Conservation (phyloP, 2,888 invertebrate genomes). For the Erannis defoliaria region DNA sequence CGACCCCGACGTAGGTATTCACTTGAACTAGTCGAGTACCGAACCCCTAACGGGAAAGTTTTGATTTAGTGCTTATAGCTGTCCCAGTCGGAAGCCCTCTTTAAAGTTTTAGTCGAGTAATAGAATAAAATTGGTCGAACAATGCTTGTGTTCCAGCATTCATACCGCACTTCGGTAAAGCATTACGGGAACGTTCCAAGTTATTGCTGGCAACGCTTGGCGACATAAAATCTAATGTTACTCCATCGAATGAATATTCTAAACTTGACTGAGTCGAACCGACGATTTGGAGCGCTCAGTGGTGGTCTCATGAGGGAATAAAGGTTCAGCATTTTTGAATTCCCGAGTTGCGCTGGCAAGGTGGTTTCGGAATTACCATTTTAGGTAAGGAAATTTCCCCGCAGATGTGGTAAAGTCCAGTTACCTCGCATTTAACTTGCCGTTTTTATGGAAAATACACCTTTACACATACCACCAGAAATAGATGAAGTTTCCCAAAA, state of each 20-base stretch:
- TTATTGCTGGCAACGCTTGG: slow-evolving; percentile 67
- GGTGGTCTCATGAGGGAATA: slow-evolving; percentile 47
- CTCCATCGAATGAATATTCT: slow-evolving; percentile 72
- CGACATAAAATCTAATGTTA: slow-evolving; percentile 71
- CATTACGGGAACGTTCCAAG: slow-evolving; percentile 66
- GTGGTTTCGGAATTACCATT: slow-evolving; percentile 33
- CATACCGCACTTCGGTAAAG: slow-evolving; percentile 64
- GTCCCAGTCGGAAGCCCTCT: slow-evolving; percentile 77
- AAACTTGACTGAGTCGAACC: slow-evolving; percentile 56
- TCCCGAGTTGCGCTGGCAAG: slow-evolving; percentile 36
- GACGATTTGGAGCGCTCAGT: slow-evolving; percentile 53
- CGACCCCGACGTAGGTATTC: slow-evolving; percentile 68
- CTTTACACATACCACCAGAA: too few relatives aligned
- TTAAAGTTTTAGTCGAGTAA: slow-evolving; percentile 82
- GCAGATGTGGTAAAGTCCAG: slow-evolving; percentile 36
- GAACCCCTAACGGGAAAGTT: slow-evolving; percentile 78
- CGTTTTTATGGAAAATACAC: slow-evolving; percentile 13
- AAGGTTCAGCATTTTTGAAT: slow-evolving; percentile 50
- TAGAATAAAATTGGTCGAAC: slow-evolving; percentile 84
- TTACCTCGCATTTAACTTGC: slow-evolving; percentile 21
- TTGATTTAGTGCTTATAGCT: slow-evolving; percentile 85
- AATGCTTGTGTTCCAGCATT: slow-evolving; percentile 72
- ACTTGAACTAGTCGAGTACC: slow-evolving; percentile 70
- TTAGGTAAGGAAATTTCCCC: slow-evolving; percentile 31
- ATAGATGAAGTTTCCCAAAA: slow-evolving; percentile 5